Base-by-base conservation (phyloP, 2,888 invertebrate species). In the Watsonalla cultraria region DNA sequence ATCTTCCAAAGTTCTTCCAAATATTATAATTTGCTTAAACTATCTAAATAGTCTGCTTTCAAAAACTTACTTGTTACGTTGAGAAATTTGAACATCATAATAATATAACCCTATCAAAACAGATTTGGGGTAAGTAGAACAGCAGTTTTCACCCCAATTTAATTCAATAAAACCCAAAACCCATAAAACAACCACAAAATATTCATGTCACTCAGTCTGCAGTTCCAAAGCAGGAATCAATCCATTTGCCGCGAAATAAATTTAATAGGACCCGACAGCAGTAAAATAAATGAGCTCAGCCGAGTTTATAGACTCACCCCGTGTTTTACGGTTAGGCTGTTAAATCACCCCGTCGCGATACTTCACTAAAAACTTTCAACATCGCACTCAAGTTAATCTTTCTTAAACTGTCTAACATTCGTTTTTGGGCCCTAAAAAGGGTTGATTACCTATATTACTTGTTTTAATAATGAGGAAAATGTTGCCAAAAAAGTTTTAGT, bases 321-420 rank as follows among this genome's bases (percentile, higher is more conserved):
- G 68, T 66, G 57, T 70, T 72, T 76, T 76, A 76, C 61, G 68
- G 70, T 65, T 64, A 62, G 51, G 65, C 65, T 66, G 76, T 74
- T 75, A 76, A 62, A 55, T 55, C 54, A 52, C 60, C 64, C 59
- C 59, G 62, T 45, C 59, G 58, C 66, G 68, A 74, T 76, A 72
- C 74, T 67, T 71, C 65, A 68, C 64, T 76, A 76, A 74, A 76
- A 74, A 76, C 66, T 74, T 42, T 75, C 65, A 65, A 60, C 68
- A 61, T 60, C 54, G 62, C 59, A 63, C 61, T 67, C 63, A 60
- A 62, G 51, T 60, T 64, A 70, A 74, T 64, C 71, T 63, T 68
- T 62, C 53, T 59, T 35, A 35, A 53, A 51, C 54, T 51, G 50
- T 58, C 58, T 61, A 54, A 66, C 64, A 68, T 68, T 61, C 62